These are phyloP conservation scores for Saccopteryx bilineata DNA, from an alignment of 2,113 vertebrate species.

Conservation along the genomic window DNA sequence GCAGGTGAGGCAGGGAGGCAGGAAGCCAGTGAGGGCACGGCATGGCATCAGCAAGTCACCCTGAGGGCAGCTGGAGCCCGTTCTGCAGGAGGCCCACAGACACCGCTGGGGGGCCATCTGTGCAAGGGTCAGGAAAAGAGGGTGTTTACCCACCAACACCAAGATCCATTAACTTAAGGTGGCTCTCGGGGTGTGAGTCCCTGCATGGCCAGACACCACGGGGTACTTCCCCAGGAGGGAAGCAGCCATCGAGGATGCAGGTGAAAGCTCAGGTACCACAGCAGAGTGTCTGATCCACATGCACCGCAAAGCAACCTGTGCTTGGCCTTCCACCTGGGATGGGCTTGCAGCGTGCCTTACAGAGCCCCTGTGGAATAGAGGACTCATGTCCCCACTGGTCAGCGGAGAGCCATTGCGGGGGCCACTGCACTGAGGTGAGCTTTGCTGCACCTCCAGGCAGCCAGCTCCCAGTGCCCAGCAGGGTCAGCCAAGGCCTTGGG, in stretches of 20 bases:
- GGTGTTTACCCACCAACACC: neutral
- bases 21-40: neutral
- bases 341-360: fast-evolving
- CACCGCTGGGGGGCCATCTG: neutral
- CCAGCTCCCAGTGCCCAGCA: neutral
- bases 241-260: neutral
- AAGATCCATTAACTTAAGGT: fast-evolving
- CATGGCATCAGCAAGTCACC: neutral
- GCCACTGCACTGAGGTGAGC: neutral
- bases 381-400: too few relatives aligned
- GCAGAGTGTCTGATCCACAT: fast-evolving
- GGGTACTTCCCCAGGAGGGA: neutral
- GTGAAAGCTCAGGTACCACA: too few relatives aligned
- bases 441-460: neutral
- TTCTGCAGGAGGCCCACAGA: fast-evolving
- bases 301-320: neutral
- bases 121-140: neutral
- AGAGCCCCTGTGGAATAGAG: neutral
- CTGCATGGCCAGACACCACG: fast-evolving
- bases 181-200: neutral
- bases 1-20: neutral
- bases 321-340: fast-evolving
- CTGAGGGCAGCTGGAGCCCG: neutral
- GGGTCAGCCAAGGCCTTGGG: fast-evolving
- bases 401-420: fast-evolving